Evolutionary conservation across 2,888 invertebrate genomes (phyloP), one percentile per base, ranked within the genome.

Genomic region (Sphaerophoria rueppellii): DNA sequence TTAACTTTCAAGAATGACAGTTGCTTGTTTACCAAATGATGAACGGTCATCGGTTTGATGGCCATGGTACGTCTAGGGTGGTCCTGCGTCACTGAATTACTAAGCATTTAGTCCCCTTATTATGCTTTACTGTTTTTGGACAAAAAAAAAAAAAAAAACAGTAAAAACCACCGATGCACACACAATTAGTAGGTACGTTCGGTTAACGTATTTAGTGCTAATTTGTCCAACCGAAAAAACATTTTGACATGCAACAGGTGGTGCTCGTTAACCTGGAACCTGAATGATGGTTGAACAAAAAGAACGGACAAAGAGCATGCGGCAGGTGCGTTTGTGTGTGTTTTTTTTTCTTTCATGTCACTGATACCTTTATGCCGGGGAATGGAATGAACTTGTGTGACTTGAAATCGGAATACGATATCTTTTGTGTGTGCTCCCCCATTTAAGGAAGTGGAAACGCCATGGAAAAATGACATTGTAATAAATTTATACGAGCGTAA

Each of bases 401-500:
- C 73, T 55, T 67, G 71, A 75, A 83, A 67, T 57, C 60, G 24
- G 67, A 75, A 83, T 69, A 61, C 75, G 79, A 83, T 24, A 24
- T 79, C 63, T 61, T 37, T 40, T 50, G 6, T 43, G 43, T 50
- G 14, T 43, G 71, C 75, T 71, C 79, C 75, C 75, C 83, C 80
- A 75, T 83, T 75, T 80, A 80, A 83, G 83, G 83, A 83, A 85
- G 80, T 76, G 72, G 54, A 67, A 69, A 80, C 61, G 75, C 40
- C 80, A 69, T 24, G 72, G 69, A 61, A 80, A 72, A 80, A 85
- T 85, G 80, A 40, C 72, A 67, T 71, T 76, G 72, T 76, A 72
- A 76, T 85, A 72, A 85, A 85, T 75, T 71, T 67, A 76, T 80
- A 80, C 72, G 80, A 85, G 61, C 67, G 72, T 80, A 76, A 79